Conservation (phyloP, 2,797 vertebrate genomes). For the Trachops cirrhosus region DNA sequence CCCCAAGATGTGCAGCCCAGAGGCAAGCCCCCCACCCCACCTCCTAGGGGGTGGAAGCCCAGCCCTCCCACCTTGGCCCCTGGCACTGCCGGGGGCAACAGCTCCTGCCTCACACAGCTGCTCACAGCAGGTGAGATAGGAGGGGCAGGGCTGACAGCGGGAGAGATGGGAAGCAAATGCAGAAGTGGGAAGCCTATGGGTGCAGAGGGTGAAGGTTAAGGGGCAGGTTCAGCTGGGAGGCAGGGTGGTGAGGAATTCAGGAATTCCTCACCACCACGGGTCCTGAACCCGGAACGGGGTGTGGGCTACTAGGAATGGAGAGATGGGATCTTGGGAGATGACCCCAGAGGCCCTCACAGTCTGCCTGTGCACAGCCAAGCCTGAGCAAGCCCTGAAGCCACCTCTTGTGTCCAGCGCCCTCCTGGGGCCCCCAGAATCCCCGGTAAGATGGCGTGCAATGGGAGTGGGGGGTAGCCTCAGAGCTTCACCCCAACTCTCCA, state of each 20-base stretch:
- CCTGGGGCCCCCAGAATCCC: slow-evolving; percentile 49
- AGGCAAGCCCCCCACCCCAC: slow-evolving; percentile 31
- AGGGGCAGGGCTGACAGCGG: not conserved
- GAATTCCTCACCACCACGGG: not conserved
- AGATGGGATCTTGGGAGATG: not conserved
- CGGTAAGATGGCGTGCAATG: slow-evolving; percentile 49
- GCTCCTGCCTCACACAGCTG: slow-evolving; percentile 89
- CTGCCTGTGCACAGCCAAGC: slow-evolving; percentile 77
- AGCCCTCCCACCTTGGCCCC: slow-evolving; percentile 12
- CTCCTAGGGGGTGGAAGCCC: slow-evolving; percentile 13
- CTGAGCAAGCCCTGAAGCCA: slow-evolving; percentile 72
- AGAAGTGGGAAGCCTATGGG: not conserved
- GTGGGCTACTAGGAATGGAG: not conserved
- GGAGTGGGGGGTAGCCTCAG: not conserved
- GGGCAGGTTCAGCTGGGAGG: not conserved
- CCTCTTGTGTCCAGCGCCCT: not conserved
- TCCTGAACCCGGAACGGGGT: not conserved
- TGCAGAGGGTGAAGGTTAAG: not conserved
- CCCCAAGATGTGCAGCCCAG: slow-evolving; percentile 40
- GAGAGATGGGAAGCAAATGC: not conserved
- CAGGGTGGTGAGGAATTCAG: not conserved
- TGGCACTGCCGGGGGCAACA: not conserved
- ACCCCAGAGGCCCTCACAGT: not conserved
- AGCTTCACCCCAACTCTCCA: not conserved
- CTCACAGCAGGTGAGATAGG: slow-evolving; percentile 81